Evolutionary conservation across 2,797 vertebrate genomes (phyloP), one percentile per base, ranked within the genome.

Genomic region (Brachyrhaphis roseni): DNA sequence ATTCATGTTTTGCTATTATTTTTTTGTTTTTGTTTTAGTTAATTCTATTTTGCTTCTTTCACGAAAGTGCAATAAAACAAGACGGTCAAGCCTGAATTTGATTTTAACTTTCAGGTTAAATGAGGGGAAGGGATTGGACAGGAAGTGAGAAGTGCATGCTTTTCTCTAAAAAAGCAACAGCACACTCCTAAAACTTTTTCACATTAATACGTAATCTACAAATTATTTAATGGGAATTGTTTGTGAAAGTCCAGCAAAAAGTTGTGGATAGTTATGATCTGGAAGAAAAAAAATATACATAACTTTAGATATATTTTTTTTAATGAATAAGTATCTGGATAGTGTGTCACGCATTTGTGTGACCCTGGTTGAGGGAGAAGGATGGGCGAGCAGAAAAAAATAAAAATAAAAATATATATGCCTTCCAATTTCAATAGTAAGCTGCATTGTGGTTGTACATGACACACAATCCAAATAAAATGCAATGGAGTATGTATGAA

Each of bases 101-200:
- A 77, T 84, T 81, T 79, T 59, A 87, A 78, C 36, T 74, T 31
- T 68, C 41, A 59, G 47, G 71, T 89, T 68, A 88, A 90, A 87
- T 75, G 75, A 83, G 72, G 68, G 47, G 70, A 82, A 76, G 75
- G 57, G 72, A 49, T 81, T 75, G 41, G 78, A 66, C 75, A 78
- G 41, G 82, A 80, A 70, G 82, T 76, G 76, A 76, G 68, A 36
- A 78, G 88, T 86, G 89, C 84, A 86, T 10, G 34, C 62, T 64
- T 20, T 70, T 12, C 11, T 41, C 66, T 70, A 5, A 41, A 70
- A 41, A 70, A 26, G 11, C 5, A 70, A 4, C 23, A 57, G n/a
- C 23, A 41, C 26, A 6, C 66, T 43, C 5, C 39, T 70, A 13
- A 26, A 43, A 70, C 20, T 13, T 70, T 70, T 26, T 10, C 16